Base-by-base conservation (phyloP, 2,113 vertebrate species). In the Mormyrus iriodes region DNA sequence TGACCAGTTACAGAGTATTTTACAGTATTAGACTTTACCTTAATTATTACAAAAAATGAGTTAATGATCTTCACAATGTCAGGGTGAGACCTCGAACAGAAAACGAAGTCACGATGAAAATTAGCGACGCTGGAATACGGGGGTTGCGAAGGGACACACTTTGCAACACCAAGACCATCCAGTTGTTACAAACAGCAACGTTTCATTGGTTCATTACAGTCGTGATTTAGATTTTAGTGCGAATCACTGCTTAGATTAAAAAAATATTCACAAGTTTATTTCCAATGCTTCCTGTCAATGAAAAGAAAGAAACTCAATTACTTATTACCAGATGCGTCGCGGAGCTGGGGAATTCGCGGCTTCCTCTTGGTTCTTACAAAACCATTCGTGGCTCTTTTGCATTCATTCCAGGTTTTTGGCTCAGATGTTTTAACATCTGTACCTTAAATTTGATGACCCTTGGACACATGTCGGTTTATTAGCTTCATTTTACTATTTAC, bases 61-160 rank as follows among this genome's bases (percentile, higher is more conserved):
- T 53, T 8, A 53, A 35, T 39, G 51, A 27, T 31, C 6, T 19
- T 31, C 46, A 27, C 84, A 92, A 91, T 90, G 92, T 91, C 92
- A 92, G 15, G 10, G 24, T 44, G 39, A 6, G 15, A 49, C 1
- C 21, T 65, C 10, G 3, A 82, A 27, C 84, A 10, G n/a, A 85
- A 51, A 19, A 15, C n/a, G 27, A 24, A 21, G 10, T 46, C 31
- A 39, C 69, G 27, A 4, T 39, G 31, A 24, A 48, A 44, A 58
- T 86, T 15, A n/a, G 21, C 48, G 53, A 51, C 8, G 19, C 8
- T 52, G 44, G 21, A 79, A 2, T 91, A 93, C 88, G 92, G 92
- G 35, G 88, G 3, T 0, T 1, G 4, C 0, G 49, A 90, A 3
- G 88, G 91, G 85, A 88, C 89, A 9, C 19, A 87, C 79, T 24